Evolutionary conservation across 2,113 vertebrate genomes (phyloP).

Genomic region (Xyliphius kryptos): DNA sequence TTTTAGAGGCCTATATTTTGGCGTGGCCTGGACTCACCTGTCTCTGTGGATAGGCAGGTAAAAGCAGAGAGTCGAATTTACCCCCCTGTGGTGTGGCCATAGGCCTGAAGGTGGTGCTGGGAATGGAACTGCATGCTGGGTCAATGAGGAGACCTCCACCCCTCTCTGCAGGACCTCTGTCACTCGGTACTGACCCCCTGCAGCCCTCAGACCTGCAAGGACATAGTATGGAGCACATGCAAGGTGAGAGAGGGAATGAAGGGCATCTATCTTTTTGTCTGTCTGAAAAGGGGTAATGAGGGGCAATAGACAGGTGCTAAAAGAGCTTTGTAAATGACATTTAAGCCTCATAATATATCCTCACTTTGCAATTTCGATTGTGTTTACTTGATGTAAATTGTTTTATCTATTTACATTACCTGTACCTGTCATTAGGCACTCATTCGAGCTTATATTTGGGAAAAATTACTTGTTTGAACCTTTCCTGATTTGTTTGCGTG

Average conservation of each 20-base stretch:
- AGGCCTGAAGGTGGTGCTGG: conserved; percentile 46
- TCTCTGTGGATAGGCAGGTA: conserved; percentile 39
- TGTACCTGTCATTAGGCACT: background rate
- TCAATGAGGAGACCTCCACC: conserved; percentile 35
- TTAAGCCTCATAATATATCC: background rate
- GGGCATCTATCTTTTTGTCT: conserved; percentile 5
- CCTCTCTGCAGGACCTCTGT: conserved; percentile 44
- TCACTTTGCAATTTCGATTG: background rate
- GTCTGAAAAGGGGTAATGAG: conserved; percentile 16
- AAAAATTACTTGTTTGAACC: background rate
- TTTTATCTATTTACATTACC: background rate
- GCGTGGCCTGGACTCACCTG: conserved; percentile 48
- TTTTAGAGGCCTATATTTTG: conserved; percentile 7
- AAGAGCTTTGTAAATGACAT: background rate
- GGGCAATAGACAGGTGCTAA: conserved; percentile 19
- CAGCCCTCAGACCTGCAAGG: conserved; percentile 40
- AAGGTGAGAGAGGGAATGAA: conserved; percentile 40
- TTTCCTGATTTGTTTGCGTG: too few species aligned
- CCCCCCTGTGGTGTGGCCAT: conserved; percentile 42
- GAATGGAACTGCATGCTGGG: conserved; percentile 47
- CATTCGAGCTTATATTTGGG: background rate
- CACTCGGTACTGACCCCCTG: conserved; percentile 36
- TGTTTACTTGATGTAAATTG: background rate
- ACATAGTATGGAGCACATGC: conserved; percentile 33
- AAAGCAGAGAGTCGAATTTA: conserved; percentile 21